Percentiles rank a stretch among this genome's conserved stretches.
These are phyloP conservation scores for Parazoanthus atlanticus DNA, from an alignment of 92 coral and sea anemone genomes.

Conservation along the genomic window DNA sequence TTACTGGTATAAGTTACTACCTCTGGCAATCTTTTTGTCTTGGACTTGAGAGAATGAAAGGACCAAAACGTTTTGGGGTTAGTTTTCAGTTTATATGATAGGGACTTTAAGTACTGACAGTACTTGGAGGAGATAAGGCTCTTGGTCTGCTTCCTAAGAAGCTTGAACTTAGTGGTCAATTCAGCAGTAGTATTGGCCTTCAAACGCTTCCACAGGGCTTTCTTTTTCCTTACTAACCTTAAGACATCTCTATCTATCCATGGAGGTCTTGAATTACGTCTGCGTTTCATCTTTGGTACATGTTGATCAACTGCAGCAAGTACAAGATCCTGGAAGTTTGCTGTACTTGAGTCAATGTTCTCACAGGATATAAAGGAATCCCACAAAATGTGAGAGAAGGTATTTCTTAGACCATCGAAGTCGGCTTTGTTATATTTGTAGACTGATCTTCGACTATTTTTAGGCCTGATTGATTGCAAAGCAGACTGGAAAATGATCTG, in stretches of 20 bases:
- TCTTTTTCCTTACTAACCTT: slow-evolving; percentile 56
- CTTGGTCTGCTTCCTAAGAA: slow-evolving; percentile 56
- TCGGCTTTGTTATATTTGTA: slow-evolving; percentile 54
- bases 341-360: slow-evolving; percentile 54
- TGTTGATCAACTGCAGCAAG: slow-evolving; percentile 13
- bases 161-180: slow-evolving; percentile 48
- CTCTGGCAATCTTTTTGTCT: slow-evolving; percentile 47
- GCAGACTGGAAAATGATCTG: slow-evolving; percentile 51
- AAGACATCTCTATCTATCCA: slow-evolving; percentile 60
- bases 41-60: slow-evolving; percentile 53
- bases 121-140: slow-evolving; percentile 66
- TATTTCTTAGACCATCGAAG: slow-evolving; percentile 54
- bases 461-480: slow-evolving; percentile 51
- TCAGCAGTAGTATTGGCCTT: slow-evolving; percentile 51
- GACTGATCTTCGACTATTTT: slow-evolving; percentile 48
- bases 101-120: slow-evolving; percentile 44
- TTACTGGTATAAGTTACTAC: slow-evolving; percentile 29
- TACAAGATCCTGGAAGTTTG: slow-evolving; percentile 29
- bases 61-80: slow-evolving; percentile 47
- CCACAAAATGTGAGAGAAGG: slow-evolving; percentile 53
- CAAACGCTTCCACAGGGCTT: slow-evolving; percentile 59
- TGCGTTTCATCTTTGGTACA: slow-evolving; percentile 42
- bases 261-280: slow-evolving; percentile 54
- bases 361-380: slow-evolving; percentile 53
- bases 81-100: slow-evolving; percentile 33